Evolutionary conservation across 2,113 vertebrate species (phyloP).

Genomic region (Danionella cerebrum): DNA sequence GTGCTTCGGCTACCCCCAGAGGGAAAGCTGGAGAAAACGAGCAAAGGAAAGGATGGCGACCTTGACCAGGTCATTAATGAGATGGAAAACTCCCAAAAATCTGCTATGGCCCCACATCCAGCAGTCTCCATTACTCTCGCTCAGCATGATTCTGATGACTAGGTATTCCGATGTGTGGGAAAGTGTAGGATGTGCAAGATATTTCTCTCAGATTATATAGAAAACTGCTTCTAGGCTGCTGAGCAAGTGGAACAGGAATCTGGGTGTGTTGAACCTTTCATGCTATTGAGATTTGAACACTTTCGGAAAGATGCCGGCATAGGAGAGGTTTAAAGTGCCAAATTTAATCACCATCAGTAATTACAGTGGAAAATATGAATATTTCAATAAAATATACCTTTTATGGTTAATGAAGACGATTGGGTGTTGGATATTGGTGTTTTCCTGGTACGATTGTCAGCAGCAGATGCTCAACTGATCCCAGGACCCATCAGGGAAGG

Average conservation of each 20-base stretch:
- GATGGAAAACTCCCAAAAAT: conserved; percentile 21
- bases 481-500: too few species aligned
- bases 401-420: too few species aligned
- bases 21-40: not conserved
- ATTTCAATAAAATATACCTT: too few species aligned
- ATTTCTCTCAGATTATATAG: conserved; percentile 6
- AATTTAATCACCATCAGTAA: too few species aligned
- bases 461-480: too few species aligned
- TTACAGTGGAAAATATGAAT: too few species aligned
- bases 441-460: too few species aligned
- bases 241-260: not conserved
- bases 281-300: not conserved
- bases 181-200: not conserved
- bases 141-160: conserved; percentile 3
- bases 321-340: too few species aligned
- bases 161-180: not conserved
- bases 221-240: not conserved
- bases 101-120: not conserved
- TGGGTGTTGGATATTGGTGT: too few species aligned
- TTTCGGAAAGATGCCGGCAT: too few species aligned
- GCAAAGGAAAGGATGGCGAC: not conserved
- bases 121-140: conserved; percentile 3
- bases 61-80: conserved; percentile 7
- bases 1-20: not conserved
- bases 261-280: not conserved